Evolutionary conservation across 2,888 invertebrate genomes (phyloP).

Genomic region (Campoplex capitator): DNA sequence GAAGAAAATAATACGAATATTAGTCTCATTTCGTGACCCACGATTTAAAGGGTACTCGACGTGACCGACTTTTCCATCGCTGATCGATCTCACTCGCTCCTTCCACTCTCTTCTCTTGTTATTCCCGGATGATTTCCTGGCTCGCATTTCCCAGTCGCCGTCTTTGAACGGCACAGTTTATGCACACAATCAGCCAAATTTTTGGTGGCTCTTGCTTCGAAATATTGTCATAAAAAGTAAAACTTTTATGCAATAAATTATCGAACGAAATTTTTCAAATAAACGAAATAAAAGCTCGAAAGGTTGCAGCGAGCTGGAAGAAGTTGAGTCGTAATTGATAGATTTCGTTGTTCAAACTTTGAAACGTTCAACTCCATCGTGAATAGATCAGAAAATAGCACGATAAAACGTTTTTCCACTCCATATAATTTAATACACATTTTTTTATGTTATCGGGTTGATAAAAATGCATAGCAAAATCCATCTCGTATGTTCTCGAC

Average conservation of each 20-base stretch:
- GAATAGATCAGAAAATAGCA: background rate
- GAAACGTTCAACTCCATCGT: background rate
- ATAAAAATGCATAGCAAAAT: conserved; percentile 9
- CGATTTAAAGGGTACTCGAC: conserved; percentile 71
- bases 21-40: conserved; percentile 66
- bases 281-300: background rate
- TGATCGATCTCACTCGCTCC: conserved; percentile 58
- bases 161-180: conserved; percentile 6
- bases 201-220: background rate
- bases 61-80: conserved; percentile 78
- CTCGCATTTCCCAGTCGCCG: conserved; percentile 46
- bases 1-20: conserved; percentile 69
- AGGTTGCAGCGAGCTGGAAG: background rate
- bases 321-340: background rate
- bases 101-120: conserved; percentile 34
- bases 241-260: background rate
- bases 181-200: conserved; percentile 23
- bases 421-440: background rate
- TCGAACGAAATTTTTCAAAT: background rate
- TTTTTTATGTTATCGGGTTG: background rate
- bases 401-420: background rate
- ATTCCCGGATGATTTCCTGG: conserved; percentile 33
- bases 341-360: background rate
- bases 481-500: background rate
- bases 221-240: background rate